Evolutionary conservation across 2,797 vertebrate species (phyloP).

Genomic region (Rhinophrynus dorsalis): DNA sequence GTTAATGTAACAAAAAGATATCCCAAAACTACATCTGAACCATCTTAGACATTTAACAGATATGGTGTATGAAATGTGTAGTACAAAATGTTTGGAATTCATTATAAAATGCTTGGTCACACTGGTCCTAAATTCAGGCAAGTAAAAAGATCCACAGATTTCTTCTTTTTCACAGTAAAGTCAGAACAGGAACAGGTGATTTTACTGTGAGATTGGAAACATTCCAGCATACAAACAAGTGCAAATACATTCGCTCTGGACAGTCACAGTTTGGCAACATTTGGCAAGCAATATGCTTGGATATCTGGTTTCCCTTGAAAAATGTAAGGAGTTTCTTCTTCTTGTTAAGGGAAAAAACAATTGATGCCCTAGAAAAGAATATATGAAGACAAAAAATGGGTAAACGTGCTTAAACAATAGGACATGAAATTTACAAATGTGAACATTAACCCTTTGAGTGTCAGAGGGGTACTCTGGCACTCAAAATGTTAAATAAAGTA

Average conservation of each 20-base stretch:
- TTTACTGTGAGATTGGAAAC: not conserved
- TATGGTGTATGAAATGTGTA: conserved; percentile 3
- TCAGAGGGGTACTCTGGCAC: too few species aligned
- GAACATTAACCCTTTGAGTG: too few species aligned
- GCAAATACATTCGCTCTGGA: conserved; percentile 52
- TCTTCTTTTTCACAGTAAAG: not conserved
- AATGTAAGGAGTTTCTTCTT: conserved; percentile 49
- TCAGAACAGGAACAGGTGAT: not conserved
- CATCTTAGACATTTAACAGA: too few species aligned
- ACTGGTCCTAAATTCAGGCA: not conserved
- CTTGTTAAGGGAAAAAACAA: conserved; percentile 37
- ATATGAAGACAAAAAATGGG: not conserved
- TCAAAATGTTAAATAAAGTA: too few species aligned
- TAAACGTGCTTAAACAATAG: not conserved
- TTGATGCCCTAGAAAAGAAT: conserved; percentile 47
- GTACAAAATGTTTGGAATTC: conserved; percentile 23
- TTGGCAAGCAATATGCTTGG: conserved; percentile 76
- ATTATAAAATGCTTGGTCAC: conserved; percentile 22
- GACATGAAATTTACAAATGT: not conserved
- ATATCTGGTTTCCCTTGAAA: conserved; percentile 60
- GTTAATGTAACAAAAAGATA: too few species aligned
- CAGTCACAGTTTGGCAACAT: conserved; percentile 60
- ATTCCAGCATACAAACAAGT: conserved; percentile 59
- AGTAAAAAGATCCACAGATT: conserved; percentile 21
- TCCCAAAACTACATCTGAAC: too few species aligned